Evolutionary conservation across 2,113 vertebrate genomes (phyloP), one percentile per base, ranked within the genome.

Genomic region (Ctenomys sociabilis): DNA sequence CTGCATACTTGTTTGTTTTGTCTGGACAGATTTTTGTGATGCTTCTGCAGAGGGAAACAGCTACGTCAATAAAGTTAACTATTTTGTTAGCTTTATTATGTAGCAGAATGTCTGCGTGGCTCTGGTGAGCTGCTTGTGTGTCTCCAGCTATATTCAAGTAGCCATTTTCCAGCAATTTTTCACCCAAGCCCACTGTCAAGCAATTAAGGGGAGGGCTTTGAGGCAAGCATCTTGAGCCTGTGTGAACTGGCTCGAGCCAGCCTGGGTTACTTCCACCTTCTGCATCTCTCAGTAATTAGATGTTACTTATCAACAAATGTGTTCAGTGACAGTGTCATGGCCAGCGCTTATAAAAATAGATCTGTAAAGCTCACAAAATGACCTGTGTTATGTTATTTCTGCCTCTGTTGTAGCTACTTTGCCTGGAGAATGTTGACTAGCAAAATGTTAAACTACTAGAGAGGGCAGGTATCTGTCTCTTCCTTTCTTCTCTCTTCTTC

Each of bases 21-120:
- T 96, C 96, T 94, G 91, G 77, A 95, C 72, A 63, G 93, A 78
- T 73, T 90, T 93, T 32, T 73, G 85, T 81, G 64, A 64, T 84
- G 57, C 21, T 64, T 95, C 84, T 90, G 85, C 85, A 12, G 64
- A 88, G 57, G 49, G 57, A 40, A 68, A 75, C 77, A 84, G 94
- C 93, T 66, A 90, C 64, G 45, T 85, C 93, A 95, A 64, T 57
- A 93, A 96, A 63, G 70, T 28, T 81, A 45, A 4, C 91, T 78
- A 82, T 95, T 95, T 75, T 85, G 66, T 92, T 90, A 81, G 81
- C 80, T 97, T 85, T 92, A 90, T 43, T 93, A 90, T 72, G 86
- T 75, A 77, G 70, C 77, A 9, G 24, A 93, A 64, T 73, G 59
- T 85, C 77, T 52, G 66, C 17, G 21, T 52, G 57, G 28, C 70